Evolutionary conservation across 2,113 vertebrate species (phyloP), one percentile per base, ranked within the genome.

Genomic region (Myotis lucifugus): DNA sequence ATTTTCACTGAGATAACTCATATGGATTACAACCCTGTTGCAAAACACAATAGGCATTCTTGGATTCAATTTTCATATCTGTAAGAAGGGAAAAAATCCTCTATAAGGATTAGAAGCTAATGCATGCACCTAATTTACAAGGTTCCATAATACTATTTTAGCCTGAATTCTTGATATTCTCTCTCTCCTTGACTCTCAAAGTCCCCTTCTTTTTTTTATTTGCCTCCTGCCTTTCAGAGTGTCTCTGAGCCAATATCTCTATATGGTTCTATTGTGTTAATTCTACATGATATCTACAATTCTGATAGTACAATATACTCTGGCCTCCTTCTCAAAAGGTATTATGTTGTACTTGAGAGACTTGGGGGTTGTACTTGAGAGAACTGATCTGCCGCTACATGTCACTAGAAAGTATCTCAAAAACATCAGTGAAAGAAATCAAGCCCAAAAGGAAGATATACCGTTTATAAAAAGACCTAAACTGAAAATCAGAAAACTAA

Each of bases 381-480:
- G 11, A 34, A 19, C 54, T 76, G 84, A 21, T 74, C n/a, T 96
- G 67, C 14, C 25, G 18, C 73, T 59, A 50, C 17, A 46, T 66
- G 78, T 8, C 29, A 32, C 52, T 42, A 91, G 52, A 27, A 66
- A 72, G 46, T 77, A 82, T 37, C 19, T 67, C 25, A 40, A 27
- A 92, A 88, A 67, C 3, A 81, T 19, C 54, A 64, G 27, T 42
- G 18, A 84, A 85, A 93, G 15, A 78, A 59, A n/a, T 48, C 46
- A 91, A 88, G 42, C 18, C 59, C n/a, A 67, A 54, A 46, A 93
- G 27, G 14, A 78, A 48, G 34, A 61, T 46, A 50, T n/a, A 29
- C 2, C 74, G 86, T n/a, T 69, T 76, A 84, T 23, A n/a, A 56
- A 83, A 94, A 87, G 7, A 92, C 42, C 52, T 77, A 88, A 88